These are phyloP conservation scores for Coronaproctus castanopsis DNA, from an alignment of 2,888 invertebrate genomes.

Conservation along the genomic window DNA sequence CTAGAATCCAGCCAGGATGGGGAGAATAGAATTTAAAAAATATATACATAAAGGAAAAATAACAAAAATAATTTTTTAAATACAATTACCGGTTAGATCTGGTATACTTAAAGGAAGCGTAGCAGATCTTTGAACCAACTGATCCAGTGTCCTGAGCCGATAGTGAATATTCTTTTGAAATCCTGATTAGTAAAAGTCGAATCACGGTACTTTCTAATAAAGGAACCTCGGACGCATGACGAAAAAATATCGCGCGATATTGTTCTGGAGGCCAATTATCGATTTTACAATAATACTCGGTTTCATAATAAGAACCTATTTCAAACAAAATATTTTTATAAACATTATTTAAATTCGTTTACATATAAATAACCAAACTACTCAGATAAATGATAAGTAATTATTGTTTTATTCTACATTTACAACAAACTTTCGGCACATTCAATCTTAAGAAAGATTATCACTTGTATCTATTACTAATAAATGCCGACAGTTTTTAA, in stretches of 20 bases:
- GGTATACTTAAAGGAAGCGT: constrained; percentile 46
- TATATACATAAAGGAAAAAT: no score
- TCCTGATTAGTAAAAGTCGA: constrained; percentile 60
- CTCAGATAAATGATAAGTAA: background rate
- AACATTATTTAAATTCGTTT: constrained; percentile 12
- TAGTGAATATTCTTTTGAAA: constrained; percentile 59
- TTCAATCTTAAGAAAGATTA: background rate
- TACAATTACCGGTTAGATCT: constrained; percentile 30
- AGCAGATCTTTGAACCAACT: constrained; percentile 65
- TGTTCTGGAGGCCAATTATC: constrained; percentile 84
- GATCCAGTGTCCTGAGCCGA: constrained; percentile 65
- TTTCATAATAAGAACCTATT: constrained; percentile 55
- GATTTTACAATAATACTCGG: constrained; percentile 61
- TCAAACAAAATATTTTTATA: no score
- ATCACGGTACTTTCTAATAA: constrained; percentile 66
- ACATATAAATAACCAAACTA: background rate
- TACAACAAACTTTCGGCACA: constrained; percentile 3
- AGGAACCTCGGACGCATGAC: constrained; percentile 73
- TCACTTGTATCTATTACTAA: no score
- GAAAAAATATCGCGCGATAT: constrained; percentile 54
- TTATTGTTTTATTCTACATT: background rate
- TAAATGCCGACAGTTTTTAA: no score
- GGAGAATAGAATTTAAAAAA: no score
- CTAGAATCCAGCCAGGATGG: no score
- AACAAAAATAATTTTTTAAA: no score